phyloP scores from a whole-genome alignment of 2,888 invertebrate genomes.

The Euzetes globulus region DNA sequence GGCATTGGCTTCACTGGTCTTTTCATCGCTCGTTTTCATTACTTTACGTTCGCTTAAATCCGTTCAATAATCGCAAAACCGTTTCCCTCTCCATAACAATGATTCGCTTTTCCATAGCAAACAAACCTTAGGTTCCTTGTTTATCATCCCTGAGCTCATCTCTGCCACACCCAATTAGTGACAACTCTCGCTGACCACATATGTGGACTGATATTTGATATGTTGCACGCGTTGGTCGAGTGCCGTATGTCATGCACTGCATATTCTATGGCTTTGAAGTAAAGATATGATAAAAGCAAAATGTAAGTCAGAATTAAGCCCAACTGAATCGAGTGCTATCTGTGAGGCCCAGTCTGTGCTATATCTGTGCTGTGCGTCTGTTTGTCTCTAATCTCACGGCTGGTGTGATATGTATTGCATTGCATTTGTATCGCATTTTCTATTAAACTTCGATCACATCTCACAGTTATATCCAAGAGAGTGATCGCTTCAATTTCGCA shows the following conservation, averaged over 20 bases:
- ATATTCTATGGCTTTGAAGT: background rate
- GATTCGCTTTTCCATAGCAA: background rate
- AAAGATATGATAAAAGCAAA: background rate
- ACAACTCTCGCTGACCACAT: background rate
- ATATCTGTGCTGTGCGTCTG: background rate
- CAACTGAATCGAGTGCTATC: background rate
- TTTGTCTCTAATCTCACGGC: background rate
- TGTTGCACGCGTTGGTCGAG: background rate
- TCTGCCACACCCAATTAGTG: background rate
- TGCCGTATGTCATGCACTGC: background rate
- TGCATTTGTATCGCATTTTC: background rate
- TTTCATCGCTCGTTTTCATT: background rate
- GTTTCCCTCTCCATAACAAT: background rate
- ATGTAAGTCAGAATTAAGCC: background rate
- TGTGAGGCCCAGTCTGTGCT: background rate
- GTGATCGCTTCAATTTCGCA: slow-evolving; percentile 17
- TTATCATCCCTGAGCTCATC: background rate
- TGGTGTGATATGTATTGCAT: slow-evolving; percentile 1
- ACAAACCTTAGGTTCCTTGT: too few relatives aligned
- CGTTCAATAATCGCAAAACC: slow-evolving; percentile 21
- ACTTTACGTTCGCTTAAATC: slow-evolving; percentile 4
- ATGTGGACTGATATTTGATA: slow-evolving; percentile 9
- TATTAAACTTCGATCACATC: background rate
- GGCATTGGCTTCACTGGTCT: background rate
- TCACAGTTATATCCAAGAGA: background rate